phyloP scores from a whole-genome alignment of 2,888 invertebrate species.

The Megaustenia siamemsis region DNA sequence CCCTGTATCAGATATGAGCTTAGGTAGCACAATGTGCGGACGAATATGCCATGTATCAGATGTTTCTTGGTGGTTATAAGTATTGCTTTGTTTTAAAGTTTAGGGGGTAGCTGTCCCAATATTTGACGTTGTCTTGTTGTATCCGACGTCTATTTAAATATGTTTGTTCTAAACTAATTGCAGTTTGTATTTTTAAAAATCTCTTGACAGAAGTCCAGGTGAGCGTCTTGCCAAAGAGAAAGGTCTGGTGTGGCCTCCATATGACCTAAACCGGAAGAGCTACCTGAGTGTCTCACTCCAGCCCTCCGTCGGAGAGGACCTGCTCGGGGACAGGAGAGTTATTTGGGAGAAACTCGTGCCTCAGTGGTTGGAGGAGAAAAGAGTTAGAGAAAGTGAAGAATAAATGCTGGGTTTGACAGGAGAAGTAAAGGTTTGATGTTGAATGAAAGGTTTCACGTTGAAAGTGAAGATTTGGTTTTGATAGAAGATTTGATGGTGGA shows the following conservation, averaged over 20 bases:
- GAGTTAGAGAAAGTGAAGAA: neutral
- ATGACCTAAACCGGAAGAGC: neutral
- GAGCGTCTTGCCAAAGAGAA: neutral
- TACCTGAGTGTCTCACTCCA: neutral
- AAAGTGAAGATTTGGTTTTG: neutral
- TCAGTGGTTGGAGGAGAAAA: neutral
- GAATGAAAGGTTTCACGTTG: too few species aligned
- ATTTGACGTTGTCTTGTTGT: too few species aligned
- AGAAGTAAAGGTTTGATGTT: too few species aligned
- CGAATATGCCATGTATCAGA: too few species aligned
- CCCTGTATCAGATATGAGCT: too few species aligned
- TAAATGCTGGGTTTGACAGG: neutral
- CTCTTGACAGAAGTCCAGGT: conserved; percentile 15
- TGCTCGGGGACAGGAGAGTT: neutral
- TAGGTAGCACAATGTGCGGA: too few species aligned
- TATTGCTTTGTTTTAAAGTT: too few species aligned
- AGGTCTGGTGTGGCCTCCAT: neutral
- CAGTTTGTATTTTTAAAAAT: too few species aligned
- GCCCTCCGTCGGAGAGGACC: neutral
- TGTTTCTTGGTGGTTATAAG: too few species aligned
- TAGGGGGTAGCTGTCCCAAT: too few species aligned
- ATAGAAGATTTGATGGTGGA: neutral
- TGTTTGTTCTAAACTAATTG: too few species aligned
- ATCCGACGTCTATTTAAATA: too few species aligned
- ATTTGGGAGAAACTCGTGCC: conserved; percentile 3